Percentiles rank a stretch among this genome's conserved stretches.
These are phyloP conservation scores for Galeopterus variegatus DNA, from an alignment of 2,113 vertebrate genomes.

Conservation along the genomic window DNA sequence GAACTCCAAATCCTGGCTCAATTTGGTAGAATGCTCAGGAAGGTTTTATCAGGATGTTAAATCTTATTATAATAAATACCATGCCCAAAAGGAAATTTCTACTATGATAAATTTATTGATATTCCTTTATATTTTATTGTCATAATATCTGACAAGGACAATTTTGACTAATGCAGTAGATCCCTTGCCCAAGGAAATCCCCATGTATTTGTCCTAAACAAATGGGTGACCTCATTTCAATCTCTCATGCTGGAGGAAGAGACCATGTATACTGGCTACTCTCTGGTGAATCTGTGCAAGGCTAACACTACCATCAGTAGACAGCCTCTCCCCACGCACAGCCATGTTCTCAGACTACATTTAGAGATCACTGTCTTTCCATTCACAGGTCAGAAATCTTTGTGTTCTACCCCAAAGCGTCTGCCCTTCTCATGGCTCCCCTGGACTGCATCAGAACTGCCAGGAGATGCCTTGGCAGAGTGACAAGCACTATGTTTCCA, in stretches of 20 bases:
- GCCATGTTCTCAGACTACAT: neutral
- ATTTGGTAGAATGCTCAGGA: neutral
- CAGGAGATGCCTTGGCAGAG: neutral
- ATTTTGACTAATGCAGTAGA: conserved; percentile 40
- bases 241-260: neutral
- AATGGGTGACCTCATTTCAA: conserved; percentile 55
- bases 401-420: neutral
- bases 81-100: neutral
- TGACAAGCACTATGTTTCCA: neutral
- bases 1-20: conserved; percentile 50
- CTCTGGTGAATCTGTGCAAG: neutral
- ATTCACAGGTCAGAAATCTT: neutral
- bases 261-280: neutral
- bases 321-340: neutral
- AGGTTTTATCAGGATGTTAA: conserved; percentile 29
- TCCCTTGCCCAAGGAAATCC: conserved; percentile 5
- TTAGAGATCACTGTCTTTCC: neutral
- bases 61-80: conserved; percentile 38
- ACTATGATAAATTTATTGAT: neutral
- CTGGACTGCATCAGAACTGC: neutral
- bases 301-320: too few species aligned
- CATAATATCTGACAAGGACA: neutral
- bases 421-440: neutral
- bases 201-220: conserved; percentile 33
- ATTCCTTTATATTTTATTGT: conserved; percentile 4